Evolutionary conservation across 2,888 invertebrate genomes (phyloP).

Genomic region (Tridacna crocea): DNA sequence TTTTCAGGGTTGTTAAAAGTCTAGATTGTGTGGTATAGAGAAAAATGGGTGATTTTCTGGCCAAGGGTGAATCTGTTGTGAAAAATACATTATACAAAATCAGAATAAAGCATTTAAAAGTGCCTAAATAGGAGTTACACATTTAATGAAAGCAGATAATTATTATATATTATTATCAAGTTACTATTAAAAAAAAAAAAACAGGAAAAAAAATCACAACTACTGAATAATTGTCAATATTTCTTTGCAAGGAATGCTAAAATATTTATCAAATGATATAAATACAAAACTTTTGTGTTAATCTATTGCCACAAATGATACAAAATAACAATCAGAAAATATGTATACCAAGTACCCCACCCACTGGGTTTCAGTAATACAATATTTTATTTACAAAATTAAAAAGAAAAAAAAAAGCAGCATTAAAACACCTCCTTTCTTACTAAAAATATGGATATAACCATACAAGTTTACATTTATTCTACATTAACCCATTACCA

Average conservation of each 20-base stretch:
- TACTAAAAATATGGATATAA: background rate
- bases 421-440: constrained; percentile 8
- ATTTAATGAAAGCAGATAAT: too few species aligned
- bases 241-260: constrained; percentile 19
- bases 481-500: too few species aligned
- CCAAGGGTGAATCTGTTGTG: too few species aligned
- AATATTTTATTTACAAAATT: background rate
- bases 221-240: background rate
- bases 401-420: background rate
- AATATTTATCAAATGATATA: constrained; percentile 15
- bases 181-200: background rate
- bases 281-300: constrained; percentile 20
- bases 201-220: background rate
- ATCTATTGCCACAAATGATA: constrained; percentile 27
- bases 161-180: background rate
- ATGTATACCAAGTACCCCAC: constrained; percentile 17
- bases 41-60: too few species aligned
- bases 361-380: background rate
- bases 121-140: too few species aligned
- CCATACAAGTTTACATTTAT: background rate
- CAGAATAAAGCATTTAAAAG: too few species aligned
- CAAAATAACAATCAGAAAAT: constrained; percentile 18
- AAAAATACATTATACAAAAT: too few species aligned
- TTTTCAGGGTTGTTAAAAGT: too few species aligned
- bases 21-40: too few species aligned